phyloP scores from a whole-genome alignment of 2,888 invertebrate genomes.

The Tenthredo distinguenda region DNA sequence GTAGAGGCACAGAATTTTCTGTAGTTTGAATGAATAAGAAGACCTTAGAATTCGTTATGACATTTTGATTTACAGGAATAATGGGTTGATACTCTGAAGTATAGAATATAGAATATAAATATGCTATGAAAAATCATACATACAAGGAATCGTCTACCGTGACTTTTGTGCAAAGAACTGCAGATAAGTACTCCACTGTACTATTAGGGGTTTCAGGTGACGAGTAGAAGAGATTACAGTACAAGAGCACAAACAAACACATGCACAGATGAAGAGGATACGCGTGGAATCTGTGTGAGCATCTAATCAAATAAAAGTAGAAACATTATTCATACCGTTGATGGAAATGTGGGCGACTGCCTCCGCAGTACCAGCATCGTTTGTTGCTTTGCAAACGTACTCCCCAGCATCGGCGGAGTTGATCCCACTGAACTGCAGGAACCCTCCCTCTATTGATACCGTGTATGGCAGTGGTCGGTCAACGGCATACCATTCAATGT shows the following conservation, averaged over 20 bases:
- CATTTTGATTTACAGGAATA: too few relatives aligned
- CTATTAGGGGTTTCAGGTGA: too few relatives aligned
- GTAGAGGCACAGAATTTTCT: neutral
- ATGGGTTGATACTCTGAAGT: too few relatives aligned
- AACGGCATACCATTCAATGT: conserved; percentile 87
- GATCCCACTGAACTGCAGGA: conserved; percentile 86
- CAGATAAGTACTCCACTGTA: too few relatives aligned
- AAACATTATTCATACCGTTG: conserved; percentile 80
- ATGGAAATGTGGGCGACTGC: conserved; percentile 92
- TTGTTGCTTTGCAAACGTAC: conserved; percentile 89
- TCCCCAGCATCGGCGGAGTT: conserved; percentile 88
- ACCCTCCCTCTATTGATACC: conserved; percentile 83
- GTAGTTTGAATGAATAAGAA: neutral
- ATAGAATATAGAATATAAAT: too few relatives aligned
- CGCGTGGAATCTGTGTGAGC: neutral
- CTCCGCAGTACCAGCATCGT: conserved; percentile 86
- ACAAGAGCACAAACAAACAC: neutral
- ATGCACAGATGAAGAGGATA: neutral
- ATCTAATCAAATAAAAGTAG: neutral
- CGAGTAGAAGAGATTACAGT: too few relatives aligned
- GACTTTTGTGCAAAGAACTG: too few relatives aligned
- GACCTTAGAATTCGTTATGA: too few relatives aligned
- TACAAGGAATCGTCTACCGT: too few relatives aligned
- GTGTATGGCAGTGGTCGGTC: conserved; percentile 83
- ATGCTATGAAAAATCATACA: too few relatives aligned